phyloP scores from a whole-genome alignment of 1,140 invertebrate genomes.

The Caerostris darwini region DNA sequence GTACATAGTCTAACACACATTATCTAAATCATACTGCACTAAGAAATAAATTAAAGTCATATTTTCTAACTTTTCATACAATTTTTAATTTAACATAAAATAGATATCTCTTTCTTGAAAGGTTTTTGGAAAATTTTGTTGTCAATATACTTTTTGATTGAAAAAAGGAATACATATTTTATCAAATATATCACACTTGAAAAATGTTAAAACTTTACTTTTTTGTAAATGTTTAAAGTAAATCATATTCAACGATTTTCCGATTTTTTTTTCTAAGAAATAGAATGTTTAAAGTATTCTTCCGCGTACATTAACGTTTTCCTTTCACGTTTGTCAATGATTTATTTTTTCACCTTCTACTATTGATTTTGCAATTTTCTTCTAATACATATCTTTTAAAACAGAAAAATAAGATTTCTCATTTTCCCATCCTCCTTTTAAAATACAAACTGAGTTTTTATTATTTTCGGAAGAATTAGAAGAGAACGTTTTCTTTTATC shows the following conservation, averaged over 20 bases:
- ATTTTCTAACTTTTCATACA: too few relatives aligned
- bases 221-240: not conserved
- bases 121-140: too few relatives aligned
- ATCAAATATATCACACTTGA: not conserved
- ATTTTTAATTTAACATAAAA: too few relatives aligned
- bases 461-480: not conserved
- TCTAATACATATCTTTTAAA: not conserved
- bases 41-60: too few relatives aligned
- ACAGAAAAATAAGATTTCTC: not conserved
- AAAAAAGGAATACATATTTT: not conserved
- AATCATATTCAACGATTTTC: not conserved
- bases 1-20: too few relatives aligned
- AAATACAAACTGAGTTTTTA: not conserved
- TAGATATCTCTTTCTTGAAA: too few relatives aligned
- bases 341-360: not conserved
- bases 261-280: not conserved
- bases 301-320: too few relatives aligned
- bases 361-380: slow-evolving; percentile 29
- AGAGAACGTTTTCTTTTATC: not conserved
- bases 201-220: not conserved
- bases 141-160: too few relatives aligned
- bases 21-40: too few relatives aligned
- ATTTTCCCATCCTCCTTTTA: not conserved
- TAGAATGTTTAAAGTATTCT: not conserved
- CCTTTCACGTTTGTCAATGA: not conserved